Conservation (phyloP, 1,140 invertebrate genomes). For the Phthorimaea operculella region DNA sequence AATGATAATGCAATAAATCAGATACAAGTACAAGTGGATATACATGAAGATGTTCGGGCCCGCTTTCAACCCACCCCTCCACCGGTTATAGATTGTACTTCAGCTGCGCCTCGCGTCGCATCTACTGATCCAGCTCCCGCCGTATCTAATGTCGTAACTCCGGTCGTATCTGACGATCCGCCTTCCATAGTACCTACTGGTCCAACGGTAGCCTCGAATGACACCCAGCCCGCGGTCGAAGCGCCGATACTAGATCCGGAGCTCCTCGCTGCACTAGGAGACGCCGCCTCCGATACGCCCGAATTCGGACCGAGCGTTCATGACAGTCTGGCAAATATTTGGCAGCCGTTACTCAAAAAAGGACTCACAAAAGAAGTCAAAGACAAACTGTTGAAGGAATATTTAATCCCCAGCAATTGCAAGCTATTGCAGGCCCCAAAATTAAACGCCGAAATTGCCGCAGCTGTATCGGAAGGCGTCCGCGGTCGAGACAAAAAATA, state of each 20-base stretch:
- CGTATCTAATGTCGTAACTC: background rate
- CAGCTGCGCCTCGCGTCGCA: background rate
- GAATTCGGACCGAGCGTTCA: background rate
- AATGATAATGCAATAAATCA: too few relatives aligned
- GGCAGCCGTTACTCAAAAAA: conserved; percentile 2
- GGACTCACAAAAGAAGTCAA: background rate
- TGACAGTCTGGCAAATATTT: conserved; percentile 1
- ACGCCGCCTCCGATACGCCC: background rate
- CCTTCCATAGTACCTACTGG: background rate
- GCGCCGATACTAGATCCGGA: background rate
- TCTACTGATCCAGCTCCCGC: background rate
- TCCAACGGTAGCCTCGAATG: background rate
- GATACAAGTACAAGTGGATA: too few relatives aligned
- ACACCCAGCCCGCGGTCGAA: background rate
- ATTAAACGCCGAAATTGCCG: conserved; percentile 6
- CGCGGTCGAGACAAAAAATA: conserved; percentile 8
- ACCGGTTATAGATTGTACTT: background rate
- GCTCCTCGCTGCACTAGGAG: background rate
- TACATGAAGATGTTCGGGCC: background rate
- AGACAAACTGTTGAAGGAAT: conserved; percentile 6
- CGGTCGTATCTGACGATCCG: background rate
- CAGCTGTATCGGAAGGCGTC: conserved; percentile 4
- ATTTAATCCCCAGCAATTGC: conserved; percentile 7
- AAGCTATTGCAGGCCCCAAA: conserved; percentile 6
- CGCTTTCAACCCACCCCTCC: background rate